phyloP scores from a whole-genome alignment of 1,140 invertebrate species.

The Drosophila baimaii region DNA sequence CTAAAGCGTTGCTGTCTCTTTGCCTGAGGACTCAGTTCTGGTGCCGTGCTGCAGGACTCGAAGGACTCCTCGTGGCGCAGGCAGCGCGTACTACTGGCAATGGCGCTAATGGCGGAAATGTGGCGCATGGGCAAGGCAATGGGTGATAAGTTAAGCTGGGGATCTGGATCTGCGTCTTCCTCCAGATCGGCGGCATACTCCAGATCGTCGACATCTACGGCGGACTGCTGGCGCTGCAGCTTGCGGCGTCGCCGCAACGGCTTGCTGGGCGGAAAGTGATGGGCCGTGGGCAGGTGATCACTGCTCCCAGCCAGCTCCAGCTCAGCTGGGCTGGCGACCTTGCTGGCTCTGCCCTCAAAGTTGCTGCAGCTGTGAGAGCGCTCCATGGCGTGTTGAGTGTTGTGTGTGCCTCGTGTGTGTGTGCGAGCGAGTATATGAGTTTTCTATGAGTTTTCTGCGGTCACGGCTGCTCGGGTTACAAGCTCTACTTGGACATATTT shows the following conservation, averaged over 20 bases:
- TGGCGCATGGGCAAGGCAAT: slow-evolving; percentile 29
- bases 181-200: slow-evolving; percentile 73
- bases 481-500: slow-evolving; percentile 66
- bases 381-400: slow-evolving; percentile 43
- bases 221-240: slow-evolving; percentile 60
- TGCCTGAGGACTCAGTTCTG: slow-evolving; percentile 63
- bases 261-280: slow-evolving; percentile 65
- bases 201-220: slow-evolving; percentile 54
- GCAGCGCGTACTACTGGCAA: slow-evolving; percentile 38
- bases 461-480: slow-evolving; percentile 74
- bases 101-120: slow-evolving; percentile 20
- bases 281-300: slow-evolving; percentile 56
- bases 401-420: neutral
- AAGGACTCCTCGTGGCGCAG: slow-evolving; percentile 78
- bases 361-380: slow-evolving; percentile 73
- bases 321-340: slow-evolving; percentile 21
- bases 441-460: slow-evolving; percentile 27
- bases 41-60: slow-evolving; percentile 65
- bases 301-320: slow-evolving; percentile 52
- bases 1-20: slow-evolving; percentile 66
- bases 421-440: slow-evolving; percentile 6
- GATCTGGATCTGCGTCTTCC: slow-evolving; percentile 56
- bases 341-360: slow-evolving; percentile 51
- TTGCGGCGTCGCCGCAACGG: slow-evolving; percentile 66
- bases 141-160: neutral